These are phyloP conservation scores for Hermaeophaga mercurialis DNA, from an alignment of 2,888 invertebrate genomes.

Conservation along the genomic window DNA sequence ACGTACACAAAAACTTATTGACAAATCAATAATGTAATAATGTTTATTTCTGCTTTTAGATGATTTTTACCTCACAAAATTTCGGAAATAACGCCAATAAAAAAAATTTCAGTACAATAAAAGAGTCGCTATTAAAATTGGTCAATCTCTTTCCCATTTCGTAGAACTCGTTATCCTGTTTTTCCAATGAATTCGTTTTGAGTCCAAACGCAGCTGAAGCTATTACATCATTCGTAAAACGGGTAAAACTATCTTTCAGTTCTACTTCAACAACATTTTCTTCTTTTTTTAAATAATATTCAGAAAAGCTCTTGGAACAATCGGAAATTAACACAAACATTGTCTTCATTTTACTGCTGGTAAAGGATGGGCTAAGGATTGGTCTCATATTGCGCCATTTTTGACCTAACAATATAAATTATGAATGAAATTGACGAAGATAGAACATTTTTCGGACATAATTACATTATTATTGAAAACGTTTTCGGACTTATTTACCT, in stretches of 20 bases:
- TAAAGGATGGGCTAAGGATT: constrained; percentile 55
- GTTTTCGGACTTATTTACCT: too few species aligned
- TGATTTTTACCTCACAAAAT: constrained; percentile 26
- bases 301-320: constrained; percentile 16
- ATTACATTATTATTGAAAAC: too few species aligned
- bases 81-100: constrained; percentile 17
- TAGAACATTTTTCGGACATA: too few species aligned
- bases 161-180: constrained; percentile 63
- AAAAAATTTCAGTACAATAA: constrained; percentile 21
- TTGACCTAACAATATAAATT: constrained; percentile 33
- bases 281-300: constrained; percentile 28
- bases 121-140: constrained; percentile 42
- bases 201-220: constrained; percentile 53
- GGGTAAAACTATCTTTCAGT: constrained; percentile 54
- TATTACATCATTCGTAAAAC: constrained; percentile 60
- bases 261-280: constrained; percentile 50
- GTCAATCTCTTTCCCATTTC: constrained; percentile 59
- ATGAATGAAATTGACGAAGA: too few species aligned
- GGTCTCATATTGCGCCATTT: constrained; percentile 55
- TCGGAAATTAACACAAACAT: constrained; percentile 40
- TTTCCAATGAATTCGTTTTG: constrained; percentile 60
- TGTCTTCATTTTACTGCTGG: constrained; percentile 47
- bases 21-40: background rate
- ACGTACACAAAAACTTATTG: too few species aligned
- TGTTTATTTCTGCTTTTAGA: too few species aligned